A percentile compares a stretch with the other conserved stretches of the same genome.
Conservation (phyloP, 2,113 vertebrate genomes). For the Cinclus mexicanus region DNA sequence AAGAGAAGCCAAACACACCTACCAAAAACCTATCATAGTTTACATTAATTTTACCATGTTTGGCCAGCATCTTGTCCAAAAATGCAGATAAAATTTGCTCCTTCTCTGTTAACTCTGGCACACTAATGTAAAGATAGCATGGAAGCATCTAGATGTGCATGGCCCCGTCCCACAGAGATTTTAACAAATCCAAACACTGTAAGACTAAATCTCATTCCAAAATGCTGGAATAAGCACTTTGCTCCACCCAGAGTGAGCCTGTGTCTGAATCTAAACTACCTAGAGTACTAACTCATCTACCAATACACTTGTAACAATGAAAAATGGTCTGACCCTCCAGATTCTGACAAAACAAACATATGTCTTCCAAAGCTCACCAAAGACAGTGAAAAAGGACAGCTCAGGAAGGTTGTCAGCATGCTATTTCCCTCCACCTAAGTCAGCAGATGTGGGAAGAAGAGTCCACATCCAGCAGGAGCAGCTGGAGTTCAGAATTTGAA, state of each 20-base stretch:
- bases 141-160: background rate
- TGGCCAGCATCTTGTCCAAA: background rate
- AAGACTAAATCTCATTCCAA: background rate
- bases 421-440: background rate
- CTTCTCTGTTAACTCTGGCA: background rate
- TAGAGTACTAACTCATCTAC: background rate
- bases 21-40: background rate
- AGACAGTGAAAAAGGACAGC: background rate
- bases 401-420: background rate
- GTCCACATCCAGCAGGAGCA: background rate
- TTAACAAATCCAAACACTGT: background rate
- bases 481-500: too few species aligned
- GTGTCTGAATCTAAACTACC: background rate
- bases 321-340: background rate
- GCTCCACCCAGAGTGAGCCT: background rate
- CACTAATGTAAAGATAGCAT: background rate
- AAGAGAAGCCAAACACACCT: background rate
- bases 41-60: background rate
- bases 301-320: background rate
- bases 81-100: background rate
- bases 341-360: background rate
- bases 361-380: background rate
- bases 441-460: background rate
- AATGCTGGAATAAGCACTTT: background rate
- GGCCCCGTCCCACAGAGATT: background rate